A percentile compares a stretch with the other conserved stretches of the same genome.
These are phyloP conservation scores for Exocentrus adspersus DNA, from an alignment of 2,888 invertebrate genomes.

Conservation along the genomic window DNA sequence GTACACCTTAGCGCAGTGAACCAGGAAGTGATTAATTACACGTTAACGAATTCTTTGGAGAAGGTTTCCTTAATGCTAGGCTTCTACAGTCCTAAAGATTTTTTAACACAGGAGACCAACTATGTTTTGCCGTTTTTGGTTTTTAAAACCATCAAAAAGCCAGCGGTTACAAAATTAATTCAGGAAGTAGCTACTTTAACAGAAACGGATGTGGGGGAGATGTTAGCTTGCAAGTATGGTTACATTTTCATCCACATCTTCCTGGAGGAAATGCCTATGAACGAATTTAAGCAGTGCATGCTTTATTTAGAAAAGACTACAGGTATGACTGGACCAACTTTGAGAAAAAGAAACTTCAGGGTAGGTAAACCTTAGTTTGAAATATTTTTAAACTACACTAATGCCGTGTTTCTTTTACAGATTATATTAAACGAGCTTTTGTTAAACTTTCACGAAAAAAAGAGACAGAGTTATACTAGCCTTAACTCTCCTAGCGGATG, in stretches of 20 bases:
- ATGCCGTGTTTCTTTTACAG: conserved; percentile 50
- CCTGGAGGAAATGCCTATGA: conserved; percentile 68
- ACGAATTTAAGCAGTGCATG: conserved; percentile 70
- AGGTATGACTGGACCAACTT: conserved; percentile 66
- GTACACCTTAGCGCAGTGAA: conserved; percentile 71
- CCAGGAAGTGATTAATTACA: conserved; percentile 66
- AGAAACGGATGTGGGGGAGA: conserved; percentile 69
- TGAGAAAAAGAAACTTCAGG: conserved; percentile 74
- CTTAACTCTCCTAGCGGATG: conserved; percentile 69
- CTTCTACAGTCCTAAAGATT: conserved; percentile 62
- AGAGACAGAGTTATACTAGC: conserved; percentile 70
- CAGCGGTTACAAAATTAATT: conserved; percentile 70
- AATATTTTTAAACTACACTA: not conserved
- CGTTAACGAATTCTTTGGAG: conserved; percentile 69
- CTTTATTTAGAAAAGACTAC: conserved; percentile 72
- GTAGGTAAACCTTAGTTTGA: conserved; percentile 52
- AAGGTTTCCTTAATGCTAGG: conserved; percentile 75
- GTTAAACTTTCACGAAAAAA: conserved; percentile 72
- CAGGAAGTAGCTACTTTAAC: conserved; percentile 71
- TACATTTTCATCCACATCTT: conserved; percentile 78
- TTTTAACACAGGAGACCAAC: conserved; percentile 69
- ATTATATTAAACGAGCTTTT: conserved; percentile 74
- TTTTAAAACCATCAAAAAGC: conserved; percentile 68
- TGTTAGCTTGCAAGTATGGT: conserved; percentile 74
- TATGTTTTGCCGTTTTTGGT: conserved; percentile 74